phyloP scores from a whole-genome alignment of 2,113 vertebrate genomes.

The Pagrus major region DNA sequence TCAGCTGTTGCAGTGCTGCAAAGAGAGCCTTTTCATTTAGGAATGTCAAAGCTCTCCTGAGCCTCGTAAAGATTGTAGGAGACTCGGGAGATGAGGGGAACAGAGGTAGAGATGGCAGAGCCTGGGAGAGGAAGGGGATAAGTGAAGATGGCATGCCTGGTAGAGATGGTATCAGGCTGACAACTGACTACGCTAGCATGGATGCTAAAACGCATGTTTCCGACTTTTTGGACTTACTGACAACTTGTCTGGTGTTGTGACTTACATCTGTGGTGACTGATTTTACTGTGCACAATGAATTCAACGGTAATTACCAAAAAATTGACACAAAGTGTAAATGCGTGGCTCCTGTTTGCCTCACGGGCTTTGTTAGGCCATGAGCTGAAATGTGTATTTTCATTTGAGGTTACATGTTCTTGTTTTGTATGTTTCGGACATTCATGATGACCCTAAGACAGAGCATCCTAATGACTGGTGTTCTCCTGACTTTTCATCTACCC shows the following conservation, averaged over 20 bases:
- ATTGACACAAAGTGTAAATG: background rate
- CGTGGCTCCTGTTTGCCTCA: background rate
- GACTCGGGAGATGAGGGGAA: slow-evolving; percentile 78
- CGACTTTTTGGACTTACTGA: background rate
- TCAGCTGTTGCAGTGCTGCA: slow-evolving; percentile 83
- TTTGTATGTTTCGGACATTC: background rate
- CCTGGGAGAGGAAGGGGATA: slow-evolving; percentile 29
- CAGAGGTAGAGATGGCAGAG: slow-evolving; percentile 55
- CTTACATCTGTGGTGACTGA: background rate
- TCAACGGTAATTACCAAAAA: background rate
- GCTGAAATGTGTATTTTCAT: background rate
- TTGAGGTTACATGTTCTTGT: background rate
- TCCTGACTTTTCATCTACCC: background rate
- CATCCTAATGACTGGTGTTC: background rate
- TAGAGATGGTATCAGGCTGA: slow-evolving; percentile 1
- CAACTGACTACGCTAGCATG: slow-evolving; percentile 11
- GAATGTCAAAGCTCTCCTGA: slow-evolving; percentile 91
- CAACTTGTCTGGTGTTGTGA: background rate
- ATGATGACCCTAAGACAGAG: background rate
- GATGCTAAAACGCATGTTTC: slow-evolving; percentile 8
- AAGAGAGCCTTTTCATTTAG: slow-evolving; percentile 95
- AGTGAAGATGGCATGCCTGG: slow-evolving; percentile 49
- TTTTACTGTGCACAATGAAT: background rate
- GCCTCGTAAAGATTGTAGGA: slow-evolving; percentile 88
- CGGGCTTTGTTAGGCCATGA: background rate